Evolutionary conservation across 2,888 invertebrate species (phyloP), one percentile per base, ranked within the genome.

Genomic region (Hirudinaria manillensis): DNA sequence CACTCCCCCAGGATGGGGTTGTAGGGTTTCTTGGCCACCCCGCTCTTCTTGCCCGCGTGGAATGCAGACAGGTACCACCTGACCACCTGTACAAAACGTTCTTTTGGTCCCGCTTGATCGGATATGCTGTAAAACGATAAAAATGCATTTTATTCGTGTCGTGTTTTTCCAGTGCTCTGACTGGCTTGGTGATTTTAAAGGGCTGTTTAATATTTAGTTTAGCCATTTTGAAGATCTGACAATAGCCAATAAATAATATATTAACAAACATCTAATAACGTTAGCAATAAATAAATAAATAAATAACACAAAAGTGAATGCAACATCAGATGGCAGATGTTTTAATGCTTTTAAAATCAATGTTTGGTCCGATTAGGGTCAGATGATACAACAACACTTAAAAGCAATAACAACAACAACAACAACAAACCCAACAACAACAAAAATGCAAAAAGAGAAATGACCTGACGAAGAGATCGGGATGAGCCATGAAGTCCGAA

Each of bases 401-500:
- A 45, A 45, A 45, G 16, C 10, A 45, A 45, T 45, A 45, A 45
- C 10, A 10, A 45, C 13, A 45, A 3, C 1, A 45, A 10, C 1
- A 45, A 16, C 13, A 16, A 16, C 45, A 45, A 45, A 45, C 16
- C 45, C 45, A 16, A 2, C 7, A n/a, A 2, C 36, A 3, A 24
- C 2, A 19, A 0, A 66, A 73, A 4, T 6, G 10, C 10, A 73
- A 73, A 34, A 16, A 0, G 13, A 45, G 6, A 3, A 27, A 6
- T 24, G 10, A 80, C 80, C 65, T 76, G 3, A 76, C 77, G 75
- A 99, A 98, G 82, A 96, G 89, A 87, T 98, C 97, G 0, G 99
- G 97, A 88, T 99, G 99, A 19, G 99, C 96, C 87, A 99, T 97
- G 85, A 98, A 99, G 87, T 99, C 99, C 71, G 99, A 98, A 86